A percentile compares a stretch with the other conserved stretches of the same genome.
Conservation (phyloP, 2,888 invertebrate species). For the Mesorhabditis spiculigera region DNA sequence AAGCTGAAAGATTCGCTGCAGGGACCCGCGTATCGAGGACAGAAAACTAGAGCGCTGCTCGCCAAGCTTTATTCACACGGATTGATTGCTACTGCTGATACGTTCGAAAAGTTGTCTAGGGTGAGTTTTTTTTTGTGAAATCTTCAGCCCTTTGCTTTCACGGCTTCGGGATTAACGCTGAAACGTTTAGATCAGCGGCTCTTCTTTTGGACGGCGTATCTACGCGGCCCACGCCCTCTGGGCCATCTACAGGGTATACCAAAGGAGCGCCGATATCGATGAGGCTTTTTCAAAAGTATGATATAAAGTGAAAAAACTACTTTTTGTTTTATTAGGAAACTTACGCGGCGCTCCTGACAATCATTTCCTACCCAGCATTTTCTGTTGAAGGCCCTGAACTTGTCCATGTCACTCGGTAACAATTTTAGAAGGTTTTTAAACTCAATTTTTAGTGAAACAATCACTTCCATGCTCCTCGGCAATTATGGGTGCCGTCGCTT, state of each 20-base stretch:
- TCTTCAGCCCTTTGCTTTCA: no score
- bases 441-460: slow-evolving; percentile 30
- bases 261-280: slow-evolving; percentile 96
- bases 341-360: slow-evolving; percentile 86
- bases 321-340: slow-evolving; percentile 80
- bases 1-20: slow-evolving; percentile 84
- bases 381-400: slow-evolving; percentile 91
- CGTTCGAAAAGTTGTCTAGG: slow-evolving; percentile 75
- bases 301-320: not conserved
- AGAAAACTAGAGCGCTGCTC: slow-evolving; percentile 76
- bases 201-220: no score
- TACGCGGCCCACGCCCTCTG: slow-evolving; percentile 94
- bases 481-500: slow-evolving; percentile 91
- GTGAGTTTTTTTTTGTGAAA: no score
- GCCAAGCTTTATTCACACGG: slow-evolving; percentile 85
- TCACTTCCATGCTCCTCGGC: slow-evolving; percentile 68
- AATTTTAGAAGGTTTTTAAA: not conserved
- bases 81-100: slow-evolving; percentile 79
- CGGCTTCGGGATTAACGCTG: no score
- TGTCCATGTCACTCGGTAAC: slow-evolving; percentile 66
- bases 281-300: slow-evolving; percentile 65
- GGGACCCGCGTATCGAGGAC: slow-evolving; percentile 77
- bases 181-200: no score
- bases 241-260: slow-evolving; percentile 96
- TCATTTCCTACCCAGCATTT: slow-evolving; percentile 97